Conservation (phyloP, 2,113 vertebrate species). For the Erpornis zantholeuca region DNA sequence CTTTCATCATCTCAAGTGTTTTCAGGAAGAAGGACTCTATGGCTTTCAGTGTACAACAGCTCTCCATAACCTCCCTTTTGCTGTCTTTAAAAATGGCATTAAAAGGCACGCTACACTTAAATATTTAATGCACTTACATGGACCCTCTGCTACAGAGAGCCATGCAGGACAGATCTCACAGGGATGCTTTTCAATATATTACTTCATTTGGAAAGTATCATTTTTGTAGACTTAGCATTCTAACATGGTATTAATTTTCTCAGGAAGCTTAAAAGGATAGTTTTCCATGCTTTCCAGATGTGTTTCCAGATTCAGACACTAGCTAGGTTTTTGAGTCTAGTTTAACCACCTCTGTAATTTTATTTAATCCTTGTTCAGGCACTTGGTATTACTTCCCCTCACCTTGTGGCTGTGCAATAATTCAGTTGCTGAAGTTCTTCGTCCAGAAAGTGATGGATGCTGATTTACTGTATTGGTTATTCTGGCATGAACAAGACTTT, state of each 20-base stretch:
- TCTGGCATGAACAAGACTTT: not conserved
- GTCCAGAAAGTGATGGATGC: conserved; percentile 31
- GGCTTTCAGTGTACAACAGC: not conserved
- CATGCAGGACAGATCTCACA: not conserved
- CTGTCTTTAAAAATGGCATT: not conserved
- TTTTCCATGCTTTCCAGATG: not conserved
- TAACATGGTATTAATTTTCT: not conserved
- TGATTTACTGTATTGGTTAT: conserved; percentile 23
- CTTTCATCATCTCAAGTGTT: not conserved
- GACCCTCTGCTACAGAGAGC: not conserved
- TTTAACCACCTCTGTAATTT: conserved; percentile 34
- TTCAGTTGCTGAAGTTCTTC: conserved; percentile 58
- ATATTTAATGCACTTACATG: not conserved
- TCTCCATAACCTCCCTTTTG: not conserved
- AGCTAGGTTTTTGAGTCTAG: conserved; percentile 40
- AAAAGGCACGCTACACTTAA: not conserved
- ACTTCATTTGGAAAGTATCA: not conserved
- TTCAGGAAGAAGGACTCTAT: not conserved
- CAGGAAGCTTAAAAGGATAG: not conserved
- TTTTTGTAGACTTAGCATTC: not conserved
- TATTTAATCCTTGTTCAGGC: not conserved
- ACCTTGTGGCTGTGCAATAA: conserved; percentile 36
- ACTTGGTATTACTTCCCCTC: conserved; percentile 24
- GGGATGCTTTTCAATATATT: not conserved
- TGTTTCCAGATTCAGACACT: not conserved